Conservation (phyloP, 2,113 vertebrate species). For the Bagarius yarrelli region DNA sequence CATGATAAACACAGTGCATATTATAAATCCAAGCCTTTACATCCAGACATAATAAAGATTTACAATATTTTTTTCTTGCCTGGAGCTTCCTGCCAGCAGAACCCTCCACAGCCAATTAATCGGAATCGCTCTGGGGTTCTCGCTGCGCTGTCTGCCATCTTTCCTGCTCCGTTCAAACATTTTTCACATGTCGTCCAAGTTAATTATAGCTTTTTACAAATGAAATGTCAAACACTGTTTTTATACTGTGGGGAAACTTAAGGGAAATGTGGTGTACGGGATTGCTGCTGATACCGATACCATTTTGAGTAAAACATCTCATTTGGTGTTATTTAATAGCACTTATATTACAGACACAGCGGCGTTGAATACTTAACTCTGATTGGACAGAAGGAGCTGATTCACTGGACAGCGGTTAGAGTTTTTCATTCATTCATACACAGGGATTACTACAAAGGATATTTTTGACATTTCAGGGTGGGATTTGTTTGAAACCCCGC, state of each 20-base stretch:
- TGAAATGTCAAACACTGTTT: slow-evolving; percentile 9
- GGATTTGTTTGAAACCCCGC: not conserved
- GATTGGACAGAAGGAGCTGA: not conserved
- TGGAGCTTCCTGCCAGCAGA: slow-evolving; percentile 20
- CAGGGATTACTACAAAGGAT: not conserved
- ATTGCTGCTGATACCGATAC: not conserved
- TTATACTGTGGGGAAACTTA: not conserved
- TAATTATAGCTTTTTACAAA: slow-evolving; percentile 11
- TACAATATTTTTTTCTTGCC: slow-evolving; percentile 13
- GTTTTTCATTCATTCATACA: not conserved
- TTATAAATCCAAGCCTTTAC: slow-evolving; percentile 14
- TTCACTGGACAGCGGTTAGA: not conserved
- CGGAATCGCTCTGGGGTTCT: not conserved
- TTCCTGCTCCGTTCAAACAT: slow-evolving; percentile 8
- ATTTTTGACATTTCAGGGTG: not conserved
- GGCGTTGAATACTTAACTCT: not conserved
- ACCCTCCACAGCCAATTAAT: slow-evolving; percentile 33
- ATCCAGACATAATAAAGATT: slow-evolving; percentile 29
- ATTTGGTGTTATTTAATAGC: not conserved
- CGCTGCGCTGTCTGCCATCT: not conserved
- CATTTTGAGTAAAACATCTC: not conserved
- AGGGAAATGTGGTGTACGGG: not conserved
- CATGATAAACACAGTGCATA: not conserved
- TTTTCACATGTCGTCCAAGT: not conserved
- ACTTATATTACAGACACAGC: not conserved